phyloP scores from a whole-genome alignment of 2,113 vertebrate species.

The Sturnira hondurensis region DNA sequence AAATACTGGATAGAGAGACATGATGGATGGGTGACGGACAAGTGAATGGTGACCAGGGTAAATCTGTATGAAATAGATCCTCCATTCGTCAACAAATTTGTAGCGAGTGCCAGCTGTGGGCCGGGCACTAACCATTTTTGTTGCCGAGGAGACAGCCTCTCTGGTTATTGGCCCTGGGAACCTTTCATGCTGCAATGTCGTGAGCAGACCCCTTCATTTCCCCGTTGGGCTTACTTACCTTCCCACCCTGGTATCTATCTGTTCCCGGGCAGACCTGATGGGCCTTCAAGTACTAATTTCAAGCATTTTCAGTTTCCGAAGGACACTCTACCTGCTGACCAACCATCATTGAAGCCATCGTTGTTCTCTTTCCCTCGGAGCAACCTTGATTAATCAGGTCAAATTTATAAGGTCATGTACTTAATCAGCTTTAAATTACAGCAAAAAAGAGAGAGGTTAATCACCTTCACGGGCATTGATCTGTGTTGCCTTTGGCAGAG shows the following conservation, averaged over 20 bases:
- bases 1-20: background rate
- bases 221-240: background rate
- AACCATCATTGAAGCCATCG: background rate
- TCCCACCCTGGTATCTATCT: background rate
- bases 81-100: background rate
- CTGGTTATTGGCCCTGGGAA: background rate
- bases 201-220: background rate
- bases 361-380: background rate
- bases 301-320: background rate
- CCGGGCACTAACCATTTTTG: background rate
- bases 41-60: background rate
- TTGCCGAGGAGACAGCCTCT: background rate
- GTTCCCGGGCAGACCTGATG: background rate
- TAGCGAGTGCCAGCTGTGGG: background rate
- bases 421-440: conserved; percentile 43
- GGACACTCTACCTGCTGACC: background rate
- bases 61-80: background rate
- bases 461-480: background rate
- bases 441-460: background rate
- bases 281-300: background rate
- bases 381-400: conserved; percentile 38
- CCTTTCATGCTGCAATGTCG: background rate
- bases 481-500: background rate
- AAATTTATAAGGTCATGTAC: background rate
- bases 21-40: background rate